Conservation (phyloP, 2,888 invertebrate genomes). For the Noctua pronuba region DNA sequence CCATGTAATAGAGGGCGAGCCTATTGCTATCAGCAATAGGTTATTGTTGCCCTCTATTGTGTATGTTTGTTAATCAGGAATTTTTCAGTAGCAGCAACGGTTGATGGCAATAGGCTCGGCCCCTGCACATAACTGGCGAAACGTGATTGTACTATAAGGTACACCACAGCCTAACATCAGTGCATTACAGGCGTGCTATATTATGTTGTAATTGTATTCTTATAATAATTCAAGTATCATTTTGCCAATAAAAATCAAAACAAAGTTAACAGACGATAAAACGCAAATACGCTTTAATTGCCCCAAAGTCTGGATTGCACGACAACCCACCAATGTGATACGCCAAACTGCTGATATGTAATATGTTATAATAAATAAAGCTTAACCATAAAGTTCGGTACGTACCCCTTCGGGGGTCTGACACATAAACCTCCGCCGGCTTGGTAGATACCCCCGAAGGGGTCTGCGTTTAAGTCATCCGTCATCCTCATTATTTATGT, state of each 20-base stretch:
- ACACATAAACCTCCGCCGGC: no score
- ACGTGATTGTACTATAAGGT: not conserved
- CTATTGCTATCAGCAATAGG: no score
- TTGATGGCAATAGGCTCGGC: not conserved
- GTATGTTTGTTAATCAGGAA: no score
- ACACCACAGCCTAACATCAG: not conserved
- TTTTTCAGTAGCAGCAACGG: not conserved
- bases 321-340: slow-evolving; percentile 17
- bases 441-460: no score
- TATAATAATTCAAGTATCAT: not conserved
- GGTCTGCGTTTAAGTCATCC: no score
- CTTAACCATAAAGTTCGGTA: no score
- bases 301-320: not conserved
- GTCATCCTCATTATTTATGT: no score
- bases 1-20: no score
- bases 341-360: slow-evolving; percentile 37
- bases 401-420: no score
- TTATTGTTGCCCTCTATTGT: no score
- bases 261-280: not conserved
- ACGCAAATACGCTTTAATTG: slow-evolving; percentile 31
- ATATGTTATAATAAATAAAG: slow-evolving; percentile 61
- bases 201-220: not conserved
- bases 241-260: not conserved
- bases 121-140: not conserved
- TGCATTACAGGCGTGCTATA: not conserved